A percentile compares a stretch with the other conserved stretches of the same genome.
Conservation (phyloP, 2,888 invertebrate genomes). For the Melinaea marsaeus region DNA sequence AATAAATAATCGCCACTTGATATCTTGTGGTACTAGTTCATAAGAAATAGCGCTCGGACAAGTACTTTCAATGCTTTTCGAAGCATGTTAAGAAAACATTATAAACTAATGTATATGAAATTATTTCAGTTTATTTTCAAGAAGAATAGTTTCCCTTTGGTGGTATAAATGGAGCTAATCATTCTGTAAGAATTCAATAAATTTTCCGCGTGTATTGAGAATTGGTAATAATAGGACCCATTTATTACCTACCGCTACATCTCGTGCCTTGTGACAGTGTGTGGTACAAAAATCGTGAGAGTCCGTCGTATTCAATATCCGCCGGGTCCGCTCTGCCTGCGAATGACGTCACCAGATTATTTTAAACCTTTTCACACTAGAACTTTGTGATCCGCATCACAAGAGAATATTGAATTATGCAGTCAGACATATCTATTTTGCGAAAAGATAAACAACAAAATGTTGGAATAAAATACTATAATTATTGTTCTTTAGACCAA, state of each 20-base stretch:
- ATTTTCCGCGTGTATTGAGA: too few species aligned
- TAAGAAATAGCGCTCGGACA: background rate
- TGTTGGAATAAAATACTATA: too few species aligned
- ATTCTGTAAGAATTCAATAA: too few species aligned
- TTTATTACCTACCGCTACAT: conserved; percentile 7
- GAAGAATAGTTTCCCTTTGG: too few species aligned
- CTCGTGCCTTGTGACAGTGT: conserved; percentile 17
- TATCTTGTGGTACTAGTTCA: conserved; percentile 19
- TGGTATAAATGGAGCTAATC: too few species aligned
- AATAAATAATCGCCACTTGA: conserved; percentile 33
- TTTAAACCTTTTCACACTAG: background rate
- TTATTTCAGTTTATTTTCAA: too few species aligned
- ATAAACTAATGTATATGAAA: too few species aligned
- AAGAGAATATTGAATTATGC: background rate
- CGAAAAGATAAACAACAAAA: too few species aligned
- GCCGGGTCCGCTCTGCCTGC: conserved; percentile 27
- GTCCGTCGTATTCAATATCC: conserved; percentile 36
- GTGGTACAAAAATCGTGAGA: conserved; percentile 33
- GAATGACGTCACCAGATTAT: conserved; percentile 32
- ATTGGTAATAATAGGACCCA: too few species aligned
- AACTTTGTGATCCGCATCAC: background rate
- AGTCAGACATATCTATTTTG: background rate
- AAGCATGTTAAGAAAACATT: too few species aligned
- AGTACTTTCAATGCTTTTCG: too few species aligned
- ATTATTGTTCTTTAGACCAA: too few species aligned